A percentile compares a stretch with the other conserved stretches of the same genome.
Conservation (phyloP, 2,797 vertebrate species). For the Scolopax bukidnonensis region DNA sequence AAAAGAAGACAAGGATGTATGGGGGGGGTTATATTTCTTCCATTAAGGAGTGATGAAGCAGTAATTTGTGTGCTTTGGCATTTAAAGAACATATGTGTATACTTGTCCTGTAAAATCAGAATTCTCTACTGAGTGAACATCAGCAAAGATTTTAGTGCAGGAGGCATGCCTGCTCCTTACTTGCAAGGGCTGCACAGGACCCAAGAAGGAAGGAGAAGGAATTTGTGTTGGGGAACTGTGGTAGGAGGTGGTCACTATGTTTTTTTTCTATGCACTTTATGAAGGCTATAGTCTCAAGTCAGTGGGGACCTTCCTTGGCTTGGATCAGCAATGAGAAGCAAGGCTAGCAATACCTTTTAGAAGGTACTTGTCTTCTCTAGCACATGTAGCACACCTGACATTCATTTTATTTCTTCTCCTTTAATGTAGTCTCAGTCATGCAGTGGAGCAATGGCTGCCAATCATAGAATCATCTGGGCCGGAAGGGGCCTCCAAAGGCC, state of each 20-base stretch:
- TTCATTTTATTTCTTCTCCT: background rate
- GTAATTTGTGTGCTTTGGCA: background rate
- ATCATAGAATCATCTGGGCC: too few species aligned
- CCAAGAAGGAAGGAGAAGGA: background rate
- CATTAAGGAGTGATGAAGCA: background rate
- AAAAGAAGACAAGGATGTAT: background rate
- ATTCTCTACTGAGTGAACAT: background rate
- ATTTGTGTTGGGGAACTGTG: rapidly evolving
- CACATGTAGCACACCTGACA: background rate
- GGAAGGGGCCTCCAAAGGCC: too few species aligned
- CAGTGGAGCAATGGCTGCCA: background rate
- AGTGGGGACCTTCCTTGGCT: background rate
- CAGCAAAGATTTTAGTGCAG: background rate
- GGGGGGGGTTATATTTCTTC: background rate
- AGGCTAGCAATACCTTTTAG: background rate
- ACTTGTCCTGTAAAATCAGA: background rate
- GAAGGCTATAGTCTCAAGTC: background rate
- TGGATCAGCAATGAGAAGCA: background rate
- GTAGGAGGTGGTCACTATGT: background rate
- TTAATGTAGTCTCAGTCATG: background rate
- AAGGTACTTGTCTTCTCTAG: background rate
- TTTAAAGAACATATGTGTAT: background rate
- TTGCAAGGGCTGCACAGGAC: background rate
- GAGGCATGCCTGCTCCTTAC: background rate
- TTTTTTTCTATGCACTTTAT: background rate